phyloP scores from a whole-genome alignment of 2,888 invertebrate genomes.

The Xestia c-nigrum region DNA sequence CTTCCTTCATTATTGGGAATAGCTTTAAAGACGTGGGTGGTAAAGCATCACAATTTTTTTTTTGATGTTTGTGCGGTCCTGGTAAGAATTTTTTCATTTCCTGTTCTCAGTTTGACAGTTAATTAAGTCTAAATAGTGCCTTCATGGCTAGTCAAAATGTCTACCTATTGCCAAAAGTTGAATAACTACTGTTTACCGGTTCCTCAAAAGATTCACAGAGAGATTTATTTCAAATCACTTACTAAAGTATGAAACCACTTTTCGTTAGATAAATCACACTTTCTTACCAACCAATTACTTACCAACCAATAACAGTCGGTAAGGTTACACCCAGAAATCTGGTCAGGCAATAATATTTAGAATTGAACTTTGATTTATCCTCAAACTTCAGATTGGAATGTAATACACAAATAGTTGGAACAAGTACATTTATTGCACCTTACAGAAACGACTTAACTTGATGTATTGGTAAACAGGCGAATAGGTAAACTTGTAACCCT shows the following conservation, averaged over 20 bases:
- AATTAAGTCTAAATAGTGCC: not conserved
- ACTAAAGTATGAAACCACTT: not conserved
- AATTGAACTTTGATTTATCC: conserved; percentile 31
- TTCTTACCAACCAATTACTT: no score
- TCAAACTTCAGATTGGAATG: conserved; percentile 34
- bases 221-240: not conserved
- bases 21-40: not conserved
- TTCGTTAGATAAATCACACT: not conserved
- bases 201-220: not conserved
- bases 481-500: conserved; percentile 60
- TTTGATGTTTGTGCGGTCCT: not conserved
- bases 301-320: not conserved
- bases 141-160: not conserved
- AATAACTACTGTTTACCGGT: not conserved
- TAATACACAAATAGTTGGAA: conserved; percentile 31
- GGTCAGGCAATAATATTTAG: conserved; percentile 30
- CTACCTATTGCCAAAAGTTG: not conserved
- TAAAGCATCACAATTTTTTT: not conserved
- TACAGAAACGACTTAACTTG: conserved; percentile 20
- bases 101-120: not conserved
- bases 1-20: conserved; percentile 19
- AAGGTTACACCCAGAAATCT: conserved; percentile 22
- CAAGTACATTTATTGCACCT: conserved; percentile 48
- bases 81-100: not conserved
- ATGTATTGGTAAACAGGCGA: conserved; percentile 39